Evolutionary conservation across 2,797 vertebrate species (phyloP).

Genomic region (Chaetodon trifasciatus): DNA sequence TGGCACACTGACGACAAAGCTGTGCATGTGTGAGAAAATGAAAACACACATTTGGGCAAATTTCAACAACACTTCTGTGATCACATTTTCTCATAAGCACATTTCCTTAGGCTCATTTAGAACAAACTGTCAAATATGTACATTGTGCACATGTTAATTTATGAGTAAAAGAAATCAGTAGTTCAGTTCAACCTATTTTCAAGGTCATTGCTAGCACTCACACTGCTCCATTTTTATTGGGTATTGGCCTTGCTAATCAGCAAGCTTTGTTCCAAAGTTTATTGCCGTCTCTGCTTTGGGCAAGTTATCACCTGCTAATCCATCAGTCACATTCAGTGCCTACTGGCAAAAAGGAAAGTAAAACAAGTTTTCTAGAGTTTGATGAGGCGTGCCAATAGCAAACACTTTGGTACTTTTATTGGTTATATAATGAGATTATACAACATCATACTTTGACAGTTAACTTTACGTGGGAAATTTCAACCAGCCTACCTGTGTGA

Average conservation of each 20-base stretch:
- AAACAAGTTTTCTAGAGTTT: background rate
- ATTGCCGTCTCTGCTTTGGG: background rate
- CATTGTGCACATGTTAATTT: background rate
- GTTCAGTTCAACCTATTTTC: background rate
- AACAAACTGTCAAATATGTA: background rate
- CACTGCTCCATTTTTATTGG: too few relatives aligned
- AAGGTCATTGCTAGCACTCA: background rate
- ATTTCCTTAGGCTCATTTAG: background rate
- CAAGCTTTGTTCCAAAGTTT: background rate
- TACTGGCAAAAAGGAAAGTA: background rate
- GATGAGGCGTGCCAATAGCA: background rate
- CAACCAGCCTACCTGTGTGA: background rate
- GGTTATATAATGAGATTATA: background rate
- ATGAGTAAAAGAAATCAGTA: background rate
- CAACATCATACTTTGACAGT: background rate
- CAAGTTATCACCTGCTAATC: background rate
- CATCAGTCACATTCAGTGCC: background rate
- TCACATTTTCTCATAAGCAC: background rate
- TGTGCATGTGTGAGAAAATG: slow-evolving; percentile 1
- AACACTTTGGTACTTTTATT: background rate
- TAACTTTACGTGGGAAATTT: slow-evolving; percentile 11
- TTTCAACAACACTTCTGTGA: background rate
- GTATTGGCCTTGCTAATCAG: background rate
- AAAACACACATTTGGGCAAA: background rate
- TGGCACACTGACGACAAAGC: slow-evolving; percentile 7